phyloP scores from a whole-genome alignment of 2,113 vertebrate species.

The Baryphthengus martii region DNA sequence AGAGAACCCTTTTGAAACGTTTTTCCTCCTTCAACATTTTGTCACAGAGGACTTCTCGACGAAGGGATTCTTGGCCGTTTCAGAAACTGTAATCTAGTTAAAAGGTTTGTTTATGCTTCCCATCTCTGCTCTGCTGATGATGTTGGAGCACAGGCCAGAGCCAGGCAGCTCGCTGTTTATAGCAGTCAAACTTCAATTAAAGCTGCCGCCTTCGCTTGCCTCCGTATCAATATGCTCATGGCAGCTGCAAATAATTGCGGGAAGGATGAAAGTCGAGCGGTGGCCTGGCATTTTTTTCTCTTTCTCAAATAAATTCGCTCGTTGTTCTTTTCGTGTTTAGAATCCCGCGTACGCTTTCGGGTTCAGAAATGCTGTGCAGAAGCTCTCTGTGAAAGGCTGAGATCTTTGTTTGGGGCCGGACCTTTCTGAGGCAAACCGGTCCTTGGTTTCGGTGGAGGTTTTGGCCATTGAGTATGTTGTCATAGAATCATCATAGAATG shows the following conservation, averaged over 20 bases:
- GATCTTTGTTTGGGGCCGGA: neutral
- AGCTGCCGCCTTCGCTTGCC: slow-evolving; percentile 54
- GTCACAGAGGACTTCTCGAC: slow-evolving; percentile 23
- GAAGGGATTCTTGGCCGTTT: slow-evolving; percentile 58
- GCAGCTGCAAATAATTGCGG: slow-evolving; percentile 23
- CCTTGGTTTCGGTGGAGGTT: neutral
- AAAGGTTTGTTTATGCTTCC: slow-evolving; percentile 72
- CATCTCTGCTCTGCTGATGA: slow-evolving; percentile 69
- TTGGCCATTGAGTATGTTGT: neutral
- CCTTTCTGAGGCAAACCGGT: neutral
- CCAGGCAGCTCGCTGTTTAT: slow-evolving; percentile 70
- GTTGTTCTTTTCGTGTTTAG: neutral
- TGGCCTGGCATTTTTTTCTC: neutral
- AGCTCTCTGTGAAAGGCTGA: neutral
- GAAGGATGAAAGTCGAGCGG: neutral
- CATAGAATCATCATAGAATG: too few species aligned
- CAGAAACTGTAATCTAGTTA: slow-evolving; percentile 66
- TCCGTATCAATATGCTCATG: neutral
- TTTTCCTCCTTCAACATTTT: slow-evolving; percentile 22
- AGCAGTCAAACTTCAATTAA: slow-evolving; percentile 65
- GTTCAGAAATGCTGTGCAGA: neutral
- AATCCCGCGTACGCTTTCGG: neutral
- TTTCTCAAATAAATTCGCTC: neutral
- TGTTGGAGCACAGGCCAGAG: slow-evolving; percentile 59
- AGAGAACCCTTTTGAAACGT: neutral